These are phyloP conservation scores for Gorsachius magnificus DNA, from an alignment of 2,797 vertebrate genomes.

Conservation along the genomic window DNA sequence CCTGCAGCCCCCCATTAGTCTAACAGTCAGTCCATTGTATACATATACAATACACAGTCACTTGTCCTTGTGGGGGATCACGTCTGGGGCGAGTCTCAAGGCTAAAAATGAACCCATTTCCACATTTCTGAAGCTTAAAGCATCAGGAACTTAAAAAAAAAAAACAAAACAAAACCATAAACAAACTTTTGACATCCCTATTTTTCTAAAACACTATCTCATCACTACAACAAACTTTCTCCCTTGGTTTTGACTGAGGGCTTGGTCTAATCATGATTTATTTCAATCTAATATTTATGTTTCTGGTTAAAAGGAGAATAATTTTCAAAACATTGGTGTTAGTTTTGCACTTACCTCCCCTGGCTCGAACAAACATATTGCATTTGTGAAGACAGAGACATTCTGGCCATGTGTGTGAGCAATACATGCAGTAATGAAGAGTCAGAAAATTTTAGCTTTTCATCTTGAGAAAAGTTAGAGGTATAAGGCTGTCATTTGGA, in stretches of 20 bases:
- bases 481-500: background rate
- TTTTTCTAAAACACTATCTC: background rate
- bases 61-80: constrained; percentile 4
- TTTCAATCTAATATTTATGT: background rate
- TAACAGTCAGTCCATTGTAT: constrained; percentile 43
- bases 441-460: background rate
- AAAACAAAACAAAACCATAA: background rate
- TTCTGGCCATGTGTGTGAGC: background rate
- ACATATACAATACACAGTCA: background rate
- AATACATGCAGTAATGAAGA: background rate
- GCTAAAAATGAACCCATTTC: constrained; percentile 17
- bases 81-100: background rate
- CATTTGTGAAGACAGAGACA: background rate
- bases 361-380: background rate
- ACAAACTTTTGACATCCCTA: background rate
- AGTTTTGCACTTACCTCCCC: background rate
- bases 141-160: background rate
- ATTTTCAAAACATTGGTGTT: background rate
- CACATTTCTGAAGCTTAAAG: background rate
- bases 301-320: background rate
- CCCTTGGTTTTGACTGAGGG: background rate
- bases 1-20: constrained; percentile 30
- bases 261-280: background rate
- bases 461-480: background rate
- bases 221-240: background rate